Evolutionary conservation across 1,140 invertebrate genomes (phyloP), one percentile per base, ranked within the genome.

Genomic region (Papilio aristodemus): DNA sequence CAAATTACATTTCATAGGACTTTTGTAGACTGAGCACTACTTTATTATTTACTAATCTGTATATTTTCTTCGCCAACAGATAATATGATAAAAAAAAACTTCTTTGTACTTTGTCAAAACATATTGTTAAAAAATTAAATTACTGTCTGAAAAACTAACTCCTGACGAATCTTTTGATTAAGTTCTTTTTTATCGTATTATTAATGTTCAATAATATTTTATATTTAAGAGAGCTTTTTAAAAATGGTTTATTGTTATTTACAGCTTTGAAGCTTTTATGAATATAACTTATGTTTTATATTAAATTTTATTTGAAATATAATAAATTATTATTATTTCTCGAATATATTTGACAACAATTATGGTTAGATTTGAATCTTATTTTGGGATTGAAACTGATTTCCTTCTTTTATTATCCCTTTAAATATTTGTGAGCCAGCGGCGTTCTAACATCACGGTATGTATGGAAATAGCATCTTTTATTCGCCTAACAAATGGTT

Each of bases 341-440:
- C n/a, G n/a, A 22, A 22, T 25, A 13, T 22, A 9, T 25, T 22
- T 22, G 22, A 17, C 4, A 0, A 17, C 1, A 17, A 14, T 14
- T 11, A 39, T 13, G 13, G 4, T 39, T 39, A 0, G 11, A 11
- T 39, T 13, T 39, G 38, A 13, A 39, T 32, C n/a, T n/a, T 32
- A 6, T 32, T 32, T 3, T 32, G 2, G 27, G 11, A 2, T 4
- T 11, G 4, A 13, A 39, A 13, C 3, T 17, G n/a, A 43, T 36
- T 58, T 39, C 67, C 68, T 22, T 17, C 57, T 71, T 67, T 77
- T 76, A 62, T 67, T 73, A 73, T 68, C 57, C 54, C 70, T 60
- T 32, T 67, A 81, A 32, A 3, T 83, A 79, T 77, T 74, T 86
- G 79, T 86, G 75, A 78, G 80, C 76, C 78, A 79, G 74, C 77